These are phyloP conservation scores for Netelia melanura DNA, from an alignment of 2,888 invertebrate species.

Conservation along the genomic window DNA sequence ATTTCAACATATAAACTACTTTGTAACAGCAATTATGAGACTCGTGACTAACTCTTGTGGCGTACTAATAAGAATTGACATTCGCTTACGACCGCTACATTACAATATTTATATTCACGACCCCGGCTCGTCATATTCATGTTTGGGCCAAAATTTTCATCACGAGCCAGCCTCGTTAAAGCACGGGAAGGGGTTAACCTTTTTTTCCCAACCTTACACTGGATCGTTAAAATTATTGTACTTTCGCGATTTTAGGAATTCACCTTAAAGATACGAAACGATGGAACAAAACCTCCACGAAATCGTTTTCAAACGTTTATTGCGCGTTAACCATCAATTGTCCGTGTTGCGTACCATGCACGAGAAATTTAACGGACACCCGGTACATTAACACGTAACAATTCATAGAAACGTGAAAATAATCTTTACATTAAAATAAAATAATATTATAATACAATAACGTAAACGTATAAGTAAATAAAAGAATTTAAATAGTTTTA, in stretches of 20 bases:
- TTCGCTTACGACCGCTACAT: too few species aligned
- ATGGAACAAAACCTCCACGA: slow-evolving; percentile 47
- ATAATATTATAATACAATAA: slow-evolving; percentile 43
- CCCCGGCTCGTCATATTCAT: too few species aligned
- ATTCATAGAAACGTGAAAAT: slow-evolving; percentile 31
- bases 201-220: too few species aligned
- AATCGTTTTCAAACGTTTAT: slow-evolving; percentile 52
- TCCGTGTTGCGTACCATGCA: neutral
- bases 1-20: too few species aligned
- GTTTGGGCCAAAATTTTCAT: too few species aligned
- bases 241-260: slow-evolving; percentile 30
- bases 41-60: too few species aligned
- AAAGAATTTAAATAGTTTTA: slow-evolving; percentile 29
- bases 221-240: neutral
- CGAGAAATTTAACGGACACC: slow-evolving; percentile 1
- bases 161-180: too few species aligned
- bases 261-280: slow-evolving; percentile 31
- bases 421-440: slow-evolving; percentile 43
- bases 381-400: slow-evolving; percentile 13
- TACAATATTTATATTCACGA: too few species aligned
- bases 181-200: too few species aligned
- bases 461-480: slow-evolving; percentile 3
- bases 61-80: too few species aligned
- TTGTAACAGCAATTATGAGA: too few species aligned
- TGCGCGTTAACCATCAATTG: slow-evolving; percentile 17